These are phyloP conservation scores for Geothlypis trichas DNA, from an alignment of 2,113 vertebrate species.

Conservation along the genomic window DNA sequence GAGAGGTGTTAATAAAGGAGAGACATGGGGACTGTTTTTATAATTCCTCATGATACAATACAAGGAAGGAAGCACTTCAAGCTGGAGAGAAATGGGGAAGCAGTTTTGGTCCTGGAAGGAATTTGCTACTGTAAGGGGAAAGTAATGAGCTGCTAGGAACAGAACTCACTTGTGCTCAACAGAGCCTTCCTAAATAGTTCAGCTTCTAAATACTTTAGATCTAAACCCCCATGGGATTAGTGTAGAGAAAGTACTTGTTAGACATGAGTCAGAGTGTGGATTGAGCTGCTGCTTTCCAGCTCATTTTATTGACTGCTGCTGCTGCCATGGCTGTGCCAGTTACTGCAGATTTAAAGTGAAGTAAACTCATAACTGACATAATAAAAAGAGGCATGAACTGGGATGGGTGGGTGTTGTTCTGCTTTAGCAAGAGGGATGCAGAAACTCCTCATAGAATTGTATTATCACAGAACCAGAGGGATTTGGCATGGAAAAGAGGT, in stretches of 20 bases:
- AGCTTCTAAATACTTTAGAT: background rate
- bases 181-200: constrained; percentile 14
- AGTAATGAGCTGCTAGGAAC: background rate
- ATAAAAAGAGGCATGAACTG: background rate
- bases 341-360: background rate
- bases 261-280: background rate
- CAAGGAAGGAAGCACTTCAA: background rate
- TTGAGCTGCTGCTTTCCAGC: background rate
- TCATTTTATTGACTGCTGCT: background rate
- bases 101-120: background rate
- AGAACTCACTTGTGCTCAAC: background rate
- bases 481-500: background rate
- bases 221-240: background rate
- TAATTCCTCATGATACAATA: background rate
- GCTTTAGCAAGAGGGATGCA: background rate
- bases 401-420: background rate
- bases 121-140: background rate
- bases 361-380: background rate
- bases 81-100: background rate
- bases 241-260: background rate
- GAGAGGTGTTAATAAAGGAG: constrained; percentile 42
- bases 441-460: background rate
- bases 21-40: background rate
- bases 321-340: background rate
- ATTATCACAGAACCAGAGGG: too few species aligned